These are phyloP conservation scores for Pseudomyrmex pallidus DNA, from an alignment of 1,140 invertebrate species.

Conservation along the genomic window DNA sequence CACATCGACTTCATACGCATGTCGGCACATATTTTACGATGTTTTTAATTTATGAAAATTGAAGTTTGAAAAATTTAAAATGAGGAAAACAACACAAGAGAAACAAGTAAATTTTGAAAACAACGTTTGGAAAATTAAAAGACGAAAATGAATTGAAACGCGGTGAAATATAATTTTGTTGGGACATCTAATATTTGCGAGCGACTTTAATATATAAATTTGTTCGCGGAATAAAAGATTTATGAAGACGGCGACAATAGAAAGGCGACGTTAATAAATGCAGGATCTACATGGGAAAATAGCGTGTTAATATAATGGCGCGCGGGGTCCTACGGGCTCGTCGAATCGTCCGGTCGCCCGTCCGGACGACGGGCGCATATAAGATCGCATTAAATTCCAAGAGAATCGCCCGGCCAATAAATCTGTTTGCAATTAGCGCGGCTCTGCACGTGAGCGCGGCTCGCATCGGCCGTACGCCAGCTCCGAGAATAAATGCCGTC, in stretches of 20 bases:
- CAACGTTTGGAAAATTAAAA: not conserved
- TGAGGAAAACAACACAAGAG: not conserved
- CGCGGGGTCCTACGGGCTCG: not conserved
- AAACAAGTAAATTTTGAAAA: not conserved
- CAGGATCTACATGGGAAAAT: constrained; percentile 40
- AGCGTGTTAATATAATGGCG: constrained; percentile 14
- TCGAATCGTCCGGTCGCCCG: constrained; percentile 23
- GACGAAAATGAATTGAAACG: not conserved
- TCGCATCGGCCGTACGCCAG: constrained; percentile 56
- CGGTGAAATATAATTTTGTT: not conserved
- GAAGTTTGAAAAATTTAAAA: no score
- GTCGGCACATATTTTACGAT: no score
- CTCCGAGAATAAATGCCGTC: constrained; percentile 81
- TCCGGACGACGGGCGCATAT: constrained; percentile 12
- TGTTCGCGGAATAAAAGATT: not conserved
- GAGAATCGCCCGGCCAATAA: constrained; percentile 79
- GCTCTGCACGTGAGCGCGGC: constrained; percentile 80
- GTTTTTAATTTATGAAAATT: no score
- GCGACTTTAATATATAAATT: not conserved
- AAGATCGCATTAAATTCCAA: constrained; percentile 71
- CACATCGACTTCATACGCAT: no score
- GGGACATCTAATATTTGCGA: not conserved
- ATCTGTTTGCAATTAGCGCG: constrained; percentile 84
- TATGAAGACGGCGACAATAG: constrained; percentile 31
- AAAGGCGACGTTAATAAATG: constrained; percentile 28